Conservation (phyloP, 2,113 vertebrate species). For the Cyprinodon variegatus region DNA sequence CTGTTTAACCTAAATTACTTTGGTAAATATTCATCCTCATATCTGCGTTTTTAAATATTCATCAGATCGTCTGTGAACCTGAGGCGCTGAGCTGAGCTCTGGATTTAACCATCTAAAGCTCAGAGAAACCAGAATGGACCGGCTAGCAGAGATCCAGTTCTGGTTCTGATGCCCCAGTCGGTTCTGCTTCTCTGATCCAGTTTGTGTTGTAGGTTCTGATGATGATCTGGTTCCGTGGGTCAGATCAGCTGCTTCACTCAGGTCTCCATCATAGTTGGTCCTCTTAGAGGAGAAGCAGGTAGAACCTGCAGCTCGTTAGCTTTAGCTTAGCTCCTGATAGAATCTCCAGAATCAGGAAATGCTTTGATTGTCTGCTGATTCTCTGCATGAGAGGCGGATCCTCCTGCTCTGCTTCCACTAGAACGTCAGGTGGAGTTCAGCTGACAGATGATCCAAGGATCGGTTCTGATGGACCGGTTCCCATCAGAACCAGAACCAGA, state of each 20-base stretch:
- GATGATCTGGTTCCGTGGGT: too few relatives aligned
- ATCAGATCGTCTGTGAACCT: background rate
- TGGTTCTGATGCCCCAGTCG: background rate
- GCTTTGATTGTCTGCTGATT: too few relatives aligned
- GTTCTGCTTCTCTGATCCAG: background rate
- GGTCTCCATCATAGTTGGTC: too few relatives aligned
- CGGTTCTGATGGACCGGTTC: background rate
- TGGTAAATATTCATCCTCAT: slow-evolving; percentile 65
- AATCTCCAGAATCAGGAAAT: too few relatives aligned
- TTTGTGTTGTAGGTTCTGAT: background rate
- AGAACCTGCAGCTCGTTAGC: too few relatives aligned
- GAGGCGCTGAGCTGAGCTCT: background rate
- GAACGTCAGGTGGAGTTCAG: too few relatives aligned
- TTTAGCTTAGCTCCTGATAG: too few relatives aligned
- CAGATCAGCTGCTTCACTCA: too few relatives aligned
- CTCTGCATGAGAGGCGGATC: too few relatives aligned
- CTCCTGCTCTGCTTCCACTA: too few relatives aligned
- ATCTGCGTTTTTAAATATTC: slow-evolving; percentile 33
- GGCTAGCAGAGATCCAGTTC: background rate
- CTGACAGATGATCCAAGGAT: too few relatives aligned
- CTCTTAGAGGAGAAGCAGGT: too few relatives aligned
- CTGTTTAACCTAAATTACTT: slow-evolving; percentile 62
- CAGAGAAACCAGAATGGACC: background rate
- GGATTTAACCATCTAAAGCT: background rate
- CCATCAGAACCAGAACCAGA: background rate